Evolutionary conservation across 2,113 vertebrate species (phyloP), one percentile per base, ranked within the genome.

Genomic region (Notothenia rossii): DNA sequence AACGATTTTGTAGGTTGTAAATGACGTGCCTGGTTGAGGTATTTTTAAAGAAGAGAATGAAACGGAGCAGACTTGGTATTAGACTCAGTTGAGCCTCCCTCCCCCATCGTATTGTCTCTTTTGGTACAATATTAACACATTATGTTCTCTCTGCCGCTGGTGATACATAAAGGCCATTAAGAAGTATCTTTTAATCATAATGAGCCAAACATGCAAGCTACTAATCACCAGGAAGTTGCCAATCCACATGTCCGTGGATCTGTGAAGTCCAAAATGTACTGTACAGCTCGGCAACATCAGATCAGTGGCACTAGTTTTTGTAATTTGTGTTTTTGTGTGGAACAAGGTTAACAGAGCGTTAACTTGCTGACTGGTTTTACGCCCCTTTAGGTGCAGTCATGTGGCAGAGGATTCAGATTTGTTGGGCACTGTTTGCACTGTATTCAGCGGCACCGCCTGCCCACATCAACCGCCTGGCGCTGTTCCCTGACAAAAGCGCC

Each of bases 401-500:
- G 95, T 94, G 94, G 93, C 90, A 87, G 82, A 89, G 86, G 71
- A 86, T 91, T 84, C 85, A 92, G 89, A 92, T 95, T 90, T 93
- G 93, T 87, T 95, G 92, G 81, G 84, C 91, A 86, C 89, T 98
- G 87, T 95, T 97, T 76, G 93, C 84, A n/a, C 86, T 97, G 93
- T 93, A 94, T 83, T 94, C 95, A 86, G 95, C 97, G 0, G 97
- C 98, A 0, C 97, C 98, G 0, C 97, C 97, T 0, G 96, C 97
- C 0, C 97, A 98, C 91, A 99, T 99, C 83, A 99, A 98, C 95
- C 97, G 97, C 60, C 94, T 99, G 90, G 98, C 98, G 0, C 95
- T 99, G 76, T 99, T 99, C 93, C 98, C 98, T 0, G 98, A 99
- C 93, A 99, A 99, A 94, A 99, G 98, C 0, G 98, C 98, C 78